phyloP scores from a whole-genome alignment of 2,113 vertebrate genomes.

The Rhinichthys klamathensis region DNA sequence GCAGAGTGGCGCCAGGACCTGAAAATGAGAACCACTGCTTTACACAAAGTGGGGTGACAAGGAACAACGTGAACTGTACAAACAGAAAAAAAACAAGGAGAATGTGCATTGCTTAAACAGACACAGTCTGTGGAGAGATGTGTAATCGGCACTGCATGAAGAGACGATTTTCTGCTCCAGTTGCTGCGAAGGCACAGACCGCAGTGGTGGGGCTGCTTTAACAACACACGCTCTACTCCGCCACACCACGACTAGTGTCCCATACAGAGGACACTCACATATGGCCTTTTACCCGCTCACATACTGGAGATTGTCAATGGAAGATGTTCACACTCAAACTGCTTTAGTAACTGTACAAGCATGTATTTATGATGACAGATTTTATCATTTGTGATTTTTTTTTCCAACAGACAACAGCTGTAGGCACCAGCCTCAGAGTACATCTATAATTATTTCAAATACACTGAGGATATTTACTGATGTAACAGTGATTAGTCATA shows the following conservation, averaged over 20 bases:
- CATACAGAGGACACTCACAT: neutral
- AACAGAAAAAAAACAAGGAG: neutral
- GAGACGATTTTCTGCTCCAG: slow-evolving; percentile 74
- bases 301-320: neutral
- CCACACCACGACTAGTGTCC: slow-evolving; percentile 20
- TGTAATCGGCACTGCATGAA: slow-evolving; percentile 47
- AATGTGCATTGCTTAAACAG: neutral
- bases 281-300: neutral
- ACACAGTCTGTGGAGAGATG: neutral
- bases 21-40: too few relatives aligned
- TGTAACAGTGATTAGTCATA: neutral
- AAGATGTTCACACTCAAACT: slow-evolving; percentile 19
- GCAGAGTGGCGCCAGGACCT: too few relatives aligned
- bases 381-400: neutral
- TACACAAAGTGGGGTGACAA: neutral
- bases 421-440: neutral
- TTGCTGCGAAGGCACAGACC: slow-evolving; percentile 63
- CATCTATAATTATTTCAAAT: neutral
- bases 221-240: slow-evolving; percentile 54
- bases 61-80: neutral
- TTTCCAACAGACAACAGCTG: neutral
- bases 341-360: neutral
- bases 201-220: slow-evolving; percentile 49
- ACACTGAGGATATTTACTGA: neutral
- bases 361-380: neutral